phyloP scores from a whole-genome alignment of 2,797 vertebrate genomes.

The Holocentrus rufus region DNA sequence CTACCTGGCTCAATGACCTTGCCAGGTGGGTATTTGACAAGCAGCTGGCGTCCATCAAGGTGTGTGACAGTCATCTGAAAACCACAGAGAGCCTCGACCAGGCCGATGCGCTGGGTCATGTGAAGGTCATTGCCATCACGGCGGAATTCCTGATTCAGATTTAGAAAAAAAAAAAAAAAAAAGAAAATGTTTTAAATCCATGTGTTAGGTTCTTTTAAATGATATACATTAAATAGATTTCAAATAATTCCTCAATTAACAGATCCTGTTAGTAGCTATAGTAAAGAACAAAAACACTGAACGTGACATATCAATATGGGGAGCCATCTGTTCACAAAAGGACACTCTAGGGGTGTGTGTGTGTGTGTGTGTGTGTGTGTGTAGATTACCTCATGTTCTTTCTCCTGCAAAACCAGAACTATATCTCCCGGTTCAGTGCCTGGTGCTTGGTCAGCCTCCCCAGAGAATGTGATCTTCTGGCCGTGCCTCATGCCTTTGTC shows the following conservation, averaged over 20 bases:
- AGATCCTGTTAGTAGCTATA: not conserved
- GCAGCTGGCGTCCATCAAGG: slow-evolving; percentile 94
- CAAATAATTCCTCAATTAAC: no score
- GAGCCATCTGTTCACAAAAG: not conserved
- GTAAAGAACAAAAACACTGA: not conserved
- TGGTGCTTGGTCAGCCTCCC: slow-evolving; percentile 98
- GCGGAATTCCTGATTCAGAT: slow-evolving; percentile 86
- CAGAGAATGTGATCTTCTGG: slow-evolving; percentile 96
- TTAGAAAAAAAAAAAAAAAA: not conserved
- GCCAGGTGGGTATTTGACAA: slow-evolving; percentile 96
- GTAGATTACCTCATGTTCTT: slow-evolving; percentile 91
- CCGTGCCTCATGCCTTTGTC: slow-evolving; percentile 99
- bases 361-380: not conserved
- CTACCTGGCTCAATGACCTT: slow-evolving; percentile 98
- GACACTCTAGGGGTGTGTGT: not conserved
- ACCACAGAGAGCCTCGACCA: slow-evolving; percentile 96
- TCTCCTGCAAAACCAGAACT: slow-evolving; percentile 96
- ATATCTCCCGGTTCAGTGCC: slow-evolving; percentile 97
- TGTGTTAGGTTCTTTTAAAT: no score
- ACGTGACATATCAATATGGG: not conserved
- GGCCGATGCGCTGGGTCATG: slow-evolving; percentile 96
- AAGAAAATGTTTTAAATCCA: no score
- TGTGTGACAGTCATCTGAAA: slow-evolving; percentile 97
- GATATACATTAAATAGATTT: no score
- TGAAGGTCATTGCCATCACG: slow-evolving; percentile 95